Conservation (phyloP, 2,797 vertebrate species). For the Amniataba percoides region DNA sequence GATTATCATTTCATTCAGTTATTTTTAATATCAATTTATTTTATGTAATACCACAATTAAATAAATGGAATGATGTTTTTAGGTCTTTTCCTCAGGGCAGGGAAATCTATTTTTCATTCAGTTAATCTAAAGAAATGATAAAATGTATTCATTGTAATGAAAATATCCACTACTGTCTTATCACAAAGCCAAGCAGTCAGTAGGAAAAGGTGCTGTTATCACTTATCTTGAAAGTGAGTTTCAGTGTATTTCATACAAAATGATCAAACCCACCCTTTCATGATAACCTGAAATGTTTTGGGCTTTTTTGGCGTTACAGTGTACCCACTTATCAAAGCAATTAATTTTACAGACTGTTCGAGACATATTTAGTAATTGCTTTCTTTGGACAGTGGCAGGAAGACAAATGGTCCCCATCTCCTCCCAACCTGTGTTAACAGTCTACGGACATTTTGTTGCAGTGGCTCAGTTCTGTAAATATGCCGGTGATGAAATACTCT, state of each 20-base stretch:
- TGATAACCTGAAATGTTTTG: background rate
- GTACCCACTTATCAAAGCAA: background rate
- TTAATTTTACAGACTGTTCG: background rate
- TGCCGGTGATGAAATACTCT: background rate
- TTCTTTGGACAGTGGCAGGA: background rate
- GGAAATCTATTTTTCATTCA: background rate
- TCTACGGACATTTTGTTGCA: background rate
- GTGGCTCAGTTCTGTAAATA: background rate
- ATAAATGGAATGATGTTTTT: conserved; percentile 2
- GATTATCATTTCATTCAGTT: conserved; percentile 15
- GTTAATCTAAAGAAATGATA: background rate
- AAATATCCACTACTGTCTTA: background rate
- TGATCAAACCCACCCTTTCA: background rate
- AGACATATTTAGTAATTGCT: background rate
- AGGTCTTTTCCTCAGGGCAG: background rate
- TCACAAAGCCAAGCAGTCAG: background rate
- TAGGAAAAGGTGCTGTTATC: background rate
- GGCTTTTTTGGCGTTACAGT: background rate
- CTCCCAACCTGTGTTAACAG: background rate
- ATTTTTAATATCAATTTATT: background rate
- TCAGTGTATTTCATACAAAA: background rate
- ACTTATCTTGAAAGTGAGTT: background rate
- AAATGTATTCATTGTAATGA: background rate
- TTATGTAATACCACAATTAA: background rate
- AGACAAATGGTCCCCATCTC: background rate